These are phyloP conservation scores for Eueides isabella DNA, from an alignment of 1,140 invertebrate species.

Conservation along the genomic window DNA sequence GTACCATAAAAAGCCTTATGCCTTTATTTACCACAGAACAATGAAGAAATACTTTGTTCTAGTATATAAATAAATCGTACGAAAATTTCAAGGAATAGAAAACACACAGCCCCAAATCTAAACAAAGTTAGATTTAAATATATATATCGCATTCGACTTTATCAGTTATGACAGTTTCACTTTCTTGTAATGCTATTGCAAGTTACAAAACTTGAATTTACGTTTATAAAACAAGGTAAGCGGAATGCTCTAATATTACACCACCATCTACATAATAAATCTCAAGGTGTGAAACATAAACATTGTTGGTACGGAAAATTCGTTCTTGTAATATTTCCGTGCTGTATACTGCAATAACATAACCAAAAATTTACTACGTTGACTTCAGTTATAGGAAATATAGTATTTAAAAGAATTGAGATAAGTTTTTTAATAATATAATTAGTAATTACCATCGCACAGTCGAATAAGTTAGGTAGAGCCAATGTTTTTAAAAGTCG, in stretches of 20 bases:
- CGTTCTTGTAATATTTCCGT: constrained; percentile 17
- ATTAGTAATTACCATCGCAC: too few species aligned
- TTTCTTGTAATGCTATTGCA: constrained; percentile 36
- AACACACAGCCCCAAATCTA: neutral
- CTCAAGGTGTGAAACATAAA: constrained; percentile 46
- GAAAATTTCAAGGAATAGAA: neutral
- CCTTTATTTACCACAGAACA: neutral
- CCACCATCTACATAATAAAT: constrained; percentile 44
- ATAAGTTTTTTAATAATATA: too few species aligned
- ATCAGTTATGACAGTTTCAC: constrained; percentile 38
- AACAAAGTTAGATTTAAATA: constrained; percentile 23
- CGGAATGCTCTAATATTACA: constrained; percentile 47
- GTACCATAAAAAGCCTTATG: neutral
- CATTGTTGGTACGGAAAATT: constrained; percentile 32
- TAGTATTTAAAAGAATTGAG: too few species aligned
- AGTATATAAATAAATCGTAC: too few species aligned
- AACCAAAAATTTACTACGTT: neutral
- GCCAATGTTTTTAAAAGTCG: too few species aligned
- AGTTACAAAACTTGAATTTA: constrained; percentile 45
- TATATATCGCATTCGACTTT: constrained; percentile 21
- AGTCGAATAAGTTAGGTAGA: too few species aligned
- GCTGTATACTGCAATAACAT: neutral
- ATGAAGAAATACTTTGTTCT: too few species aligned
- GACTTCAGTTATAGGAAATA: neutral
- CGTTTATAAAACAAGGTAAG: constrained; percentile 51